Conservation (phyloP, 2,113 vertebrate species). For the Pelodiscus sinensis region DNA sequence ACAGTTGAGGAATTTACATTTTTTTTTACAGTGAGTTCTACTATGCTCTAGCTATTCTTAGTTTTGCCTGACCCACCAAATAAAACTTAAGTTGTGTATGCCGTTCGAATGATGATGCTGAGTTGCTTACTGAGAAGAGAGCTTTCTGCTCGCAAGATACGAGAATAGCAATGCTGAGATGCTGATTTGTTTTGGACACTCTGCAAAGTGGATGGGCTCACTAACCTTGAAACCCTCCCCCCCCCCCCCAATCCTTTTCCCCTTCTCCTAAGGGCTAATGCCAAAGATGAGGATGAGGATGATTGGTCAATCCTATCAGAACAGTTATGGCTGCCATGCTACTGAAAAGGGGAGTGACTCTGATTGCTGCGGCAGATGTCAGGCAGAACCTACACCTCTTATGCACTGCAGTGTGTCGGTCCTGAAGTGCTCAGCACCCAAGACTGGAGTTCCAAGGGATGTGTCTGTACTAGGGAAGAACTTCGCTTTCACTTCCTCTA, state of each 20-base stretch:
- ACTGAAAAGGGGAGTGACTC: slow-evolving; percentile 45
- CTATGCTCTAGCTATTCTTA: slow-evolving; percentile 51
- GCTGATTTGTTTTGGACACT: slow-evolving; percentile 54
- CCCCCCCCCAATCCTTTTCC: neutral
- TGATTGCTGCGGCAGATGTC: slow-evolving; percentile 38
- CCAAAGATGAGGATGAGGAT: slow-evolving; percentile 52
- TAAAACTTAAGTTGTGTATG: slow-evolving; percentile 11
- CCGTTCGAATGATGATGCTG: slow-evolving; percentile 25
- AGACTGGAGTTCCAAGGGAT: neutral
- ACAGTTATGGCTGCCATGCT: slow-evolving; percentile 27
- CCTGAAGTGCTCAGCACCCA: neutral
- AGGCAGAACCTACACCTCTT: neutral
- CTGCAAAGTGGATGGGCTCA: slow-evolving; percentile 11
- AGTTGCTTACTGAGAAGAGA: slow-evolving; percentile 8
- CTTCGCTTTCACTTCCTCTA: slow-evolving; percentile 79
- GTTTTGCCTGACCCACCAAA: slow-evolving; percentile 68
- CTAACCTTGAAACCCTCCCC: slow-evolving; percentile 15
- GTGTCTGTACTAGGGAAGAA: slow-evolving; percentile 66
- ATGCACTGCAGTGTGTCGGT: slow-evolving; percentile 11
- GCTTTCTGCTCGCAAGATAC: neutral
- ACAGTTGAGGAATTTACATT: slow-evolving; percentile 66
- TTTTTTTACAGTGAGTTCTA: slow-evolving; percentile 68
- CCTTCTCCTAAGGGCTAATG: slow-evolving; percentile 23
- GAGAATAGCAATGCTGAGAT: slow-evolving; percentile 56
- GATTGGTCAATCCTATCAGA: slow-evolving; percentile 24